Evolutionary conservation across 2,113 vertebrate genomes (phyloP), one percentile per base, ranked within the genome.

Genomic region (Zosterops lateralis): DNA sequence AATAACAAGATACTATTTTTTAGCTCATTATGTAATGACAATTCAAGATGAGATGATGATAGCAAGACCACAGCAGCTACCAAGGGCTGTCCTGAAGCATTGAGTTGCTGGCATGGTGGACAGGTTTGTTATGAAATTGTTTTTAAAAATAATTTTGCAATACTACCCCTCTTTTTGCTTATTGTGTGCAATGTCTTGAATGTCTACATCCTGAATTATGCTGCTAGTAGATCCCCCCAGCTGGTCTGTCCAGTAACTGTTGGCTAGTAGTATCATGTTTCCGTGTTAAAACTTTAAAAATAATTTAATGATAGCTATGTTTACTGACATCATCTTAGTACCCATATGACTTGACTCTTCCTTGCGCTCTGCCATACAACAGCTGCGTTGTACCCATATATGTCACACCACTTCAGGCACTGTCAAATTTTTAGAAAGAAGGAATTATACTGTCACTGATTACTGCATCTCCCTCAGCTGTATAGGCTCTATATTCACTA

Each of bases 101-200:
- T 60, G 48, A 80, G 32, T 76, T 62, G 51, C 72, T 93, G 62
- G 14, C 60, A 61, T 77, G 22, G 31, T 84, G n/a, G 50, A 76
- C 9, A 72, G 6, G 13, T 62, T 80, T 77, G 57, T 94, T 96
- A 86, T 44, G 61, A 94, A 92, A 79, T 90, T 36, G 34, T 50
- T 94, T 95, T 91, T 45, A 86, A 96, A 96, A 96, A 76, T 95
- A 95, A 81, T 91, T 92, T 38, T 94, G 68, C 75, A 96, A 83
- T 90, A 67, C 40, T 91, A 34, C 32, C 68, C 57, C 16, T 50
- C n/a, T 89, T 92, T 80, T 89, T 93, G 78, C 77, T 90, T 96
- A 94, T 96, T 3, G 1, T 75, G 47, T 78, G 75, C 68, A 81
- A 86, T 45, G 65, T 82, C 34, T 88, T 95, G 65, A 65, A 84